Evolutionary conservation across 2,113 vertebrate genomes (phyloP).

Genomic region (Crocuta crocuta): DNA sequence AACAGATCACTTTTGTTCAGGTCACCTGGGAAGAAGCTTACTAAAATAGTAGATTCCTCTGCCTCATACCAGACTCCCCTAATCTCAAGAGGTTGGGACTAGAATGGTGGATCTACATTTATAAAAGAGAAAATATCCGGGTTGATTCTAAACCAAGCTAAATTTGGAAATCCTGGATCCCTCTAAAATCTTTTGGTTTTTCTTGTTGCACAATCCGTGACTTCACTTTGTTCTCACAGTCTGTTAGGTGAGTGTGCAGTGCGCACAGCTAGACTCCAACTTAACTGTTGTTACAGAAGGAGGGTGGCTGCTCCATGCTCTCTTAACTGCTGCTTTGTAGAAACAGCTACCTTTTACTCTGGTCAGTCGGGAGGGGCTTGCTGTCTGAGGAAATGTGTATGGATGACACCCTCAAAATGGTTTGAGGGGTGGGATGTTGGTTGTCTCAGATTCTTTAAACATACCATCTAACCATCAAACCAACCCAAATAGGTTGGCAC

Average conservation of each 20-base stretch:
- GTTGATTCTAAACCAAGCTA: not conserved
- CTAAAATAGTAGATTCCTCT: not conserved
- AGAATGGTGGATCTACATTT: not conserved
- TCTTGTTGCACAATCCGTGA: not conserved
- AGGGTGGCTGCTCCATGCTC: not conserved
- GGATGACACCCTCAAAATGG: not conserved
- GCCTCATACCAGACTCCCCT: not conserved
- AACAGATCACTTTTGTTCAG: not conserved
- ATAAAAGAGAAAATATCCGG: not conserved
- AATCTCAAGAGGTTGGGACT: not conserved
- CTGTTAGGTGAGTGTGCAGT: not conserved
- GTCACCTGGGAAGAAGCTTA: not conserved
- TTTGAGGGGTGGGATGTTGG: not conserved
- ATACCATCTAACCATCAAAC: not conserved
- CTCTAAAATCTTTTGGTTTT: not conserved
- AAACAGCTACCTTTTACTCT: not conserved
- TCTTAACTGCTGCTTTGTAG: not conserved
- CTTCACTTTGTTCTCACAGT: not conserved
- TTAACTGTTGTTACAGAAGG: not conserved
- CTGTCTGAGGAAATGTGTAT: not conserved
- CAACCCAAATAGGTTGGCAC: not conserved
- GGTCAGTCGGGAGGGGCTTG: not conserved
- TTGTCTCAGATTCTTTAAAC: not conserved
- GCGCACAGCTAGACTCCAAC: not conserved
- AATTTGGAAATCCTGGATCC: not conserved